Evolutionary conservation across 2,797 vertebrate species (phyloP), one percentile per base, ranked within the genome.

Genomic region (Hoplostethus mediterraneus): DNA sequence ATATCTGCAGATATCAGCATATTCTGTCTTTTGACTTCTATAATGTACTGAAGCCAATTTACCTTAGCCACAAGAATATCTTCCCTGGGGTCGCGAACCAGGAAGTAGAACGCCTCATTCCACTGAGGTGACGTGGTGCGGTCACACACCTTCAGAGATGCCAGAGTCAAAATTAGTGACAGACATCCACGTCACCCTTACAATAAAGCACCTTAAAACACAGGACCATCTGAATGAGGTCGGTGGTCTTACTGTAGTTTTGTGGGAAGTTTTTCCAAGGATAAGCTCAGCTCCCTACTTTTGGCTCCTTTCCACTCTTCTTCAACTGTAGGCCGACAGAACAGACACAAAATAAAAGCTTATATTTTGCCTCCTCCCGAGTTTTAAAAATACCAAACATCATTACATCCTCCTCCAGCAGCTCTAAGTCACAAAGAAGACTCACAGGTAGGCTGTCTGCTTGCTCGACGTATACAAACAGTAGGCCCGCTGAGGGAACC

Each of bases 41-140:
- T 21, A n/a, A 54, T 45, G 0, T 28, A 28, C 25, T 44, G 1
- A 65, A 56, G 14, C 2, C 49, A 36, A 9, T 36, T 48, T 75
- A 99, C 97, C 95, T 97, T 97, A 21, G 96, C 68, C 56, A 96
- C 87, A 79, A 99, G 93, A 1, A 92, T 90, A 58, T 97, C 97
- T 1, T 84, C 65, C 8, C 92, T 90, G 10, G 97, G 97, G 73
- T 95, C 92, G 82, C 69, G 93, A 87, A 98, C 87, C 75, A 91
- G 88, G 86, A 97, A 98, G 86, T 94, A 92, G 87, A 96, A 96
- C 0, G 90, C 95, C 80, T 97, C 97, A 0, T 96, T 94, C 97
- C 97, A 99, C 45, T 93, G 38, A 0, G 97, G 97, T 2, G 95
- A 93, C 1, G 89, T 71, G 10, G 91, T 94, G 0, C 95, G 95